Base-by-base conservation (phyloP, 2,113 vertebrate genomes). In the Halcyon senegalensis region DNA sequence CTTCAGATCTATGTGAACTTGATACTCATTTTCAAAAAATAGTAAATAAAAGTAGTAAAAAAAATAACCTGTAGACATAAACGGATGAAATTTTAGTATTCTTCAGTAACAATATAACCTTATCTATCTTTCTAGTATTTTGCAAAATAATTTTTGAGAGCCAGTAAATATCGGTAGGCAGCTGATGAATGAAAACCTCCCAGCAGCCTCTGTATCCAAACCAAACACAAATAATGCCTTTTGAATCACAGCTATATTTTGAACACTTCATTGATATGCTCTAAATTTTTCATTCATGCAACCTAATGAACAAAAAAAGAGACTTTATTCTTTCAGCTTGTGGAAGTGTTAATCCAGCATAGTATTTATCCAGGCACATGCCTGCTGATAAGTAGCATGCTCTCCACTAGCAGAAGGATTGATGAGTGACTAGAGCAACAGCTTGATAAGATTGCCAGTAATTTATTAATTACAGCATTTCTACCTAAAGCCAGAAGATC, bases 141-240 rank as follows among this genome's bases (percentile, higher is more conserved):
- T 91, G 33, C 30, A 96, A 96, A 76, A 95, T 31, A 39, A 87
- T 95, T 97, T 96, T 96, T 96, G 89, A 90, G 85, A 87, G 50
- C 35, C 63, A 60, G 37, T 95, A 87, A 56, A 63, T 64, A 19
- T 13, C 84, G 28, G 7, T 93, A 95, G 84, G 90, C 80, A 93
- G 23, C 37, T 95, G 89, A 89, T 60, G 43, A 77, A 80, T 86
- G 62, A 87, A 94, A 96, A 63, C 9, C n/a, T 28, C 14, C 30
- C 48, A 43, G 82, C 60, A 95, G 81, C 72, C 44, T 79, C 69
- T 87, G 53, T 53, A 37, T 67, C 84, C 55, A 94, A 95, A 73
- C 9, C 11, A 84, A 93, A 68, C n/a, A 74, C 2, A 0, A 20
- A 10, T 46, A 55, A 66, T 41, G 2, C 4, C 10, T 77, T 93